phyloP scores from a whole-genome alignment of 2,888 invertebrate genomes.

The Andrena camellia region DNA sequence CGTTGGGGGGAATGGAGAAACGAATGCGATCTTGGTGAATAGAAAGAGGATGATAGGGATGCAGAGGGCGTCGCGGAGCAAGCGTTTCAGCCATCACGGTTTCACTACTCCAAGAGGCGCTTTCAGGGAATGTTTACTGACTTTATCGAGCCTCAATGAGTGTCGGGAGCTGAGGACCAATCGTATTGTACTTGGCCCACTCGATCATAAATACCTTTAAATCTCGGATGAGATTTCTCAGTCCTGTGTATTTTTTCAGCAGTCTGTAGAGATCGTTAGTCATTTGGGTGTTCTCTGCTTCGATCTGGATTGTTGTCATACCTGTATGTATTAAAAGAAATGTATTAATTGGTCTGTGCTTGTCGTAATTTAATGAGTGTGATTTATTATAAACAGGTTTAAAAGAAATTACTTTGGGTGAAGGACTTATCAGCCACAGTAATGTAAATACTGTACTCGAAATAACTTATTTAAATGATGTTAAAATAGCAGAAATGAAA shows the following conservation, averaged over 20 bases:
- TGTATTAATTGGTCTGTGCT: background rate
- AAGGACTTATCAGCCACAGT: too few species aligned
- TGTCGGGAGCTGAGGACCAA: background rate
- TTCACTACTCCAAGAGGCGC: background rate
- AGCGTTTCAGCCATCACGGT: background rate
- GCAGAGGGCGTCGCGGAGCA: background rate
- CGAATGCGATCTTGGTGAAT: background rate
- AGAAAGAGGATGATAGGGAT: background rate
- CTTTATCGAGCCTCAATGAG: background rate
- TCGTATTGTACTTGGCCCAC: background rate
- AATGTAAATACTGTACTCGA: too few species aligned
- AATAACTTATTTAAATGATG: too few species aligned
- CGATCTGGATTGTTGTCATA: conserved; percentile 96
- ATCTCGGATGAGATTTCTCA: conserved; percentile 94
- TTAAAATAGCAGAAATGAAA: too few species aligned
- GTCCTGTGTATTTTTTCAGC: conserved; percentile 95
- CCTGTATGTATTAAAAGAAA: conserved; percentile 87
- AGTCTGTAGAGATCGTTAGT: conserved; percentile 96
- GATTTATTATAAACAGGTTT: background rate
- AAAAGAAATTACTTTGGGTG: background rate
- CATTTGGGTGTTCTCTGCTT: conserved; percentile 97
- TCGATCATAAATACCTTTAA: conserved; percentile 89
- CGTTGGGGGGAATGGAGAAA: background rate
- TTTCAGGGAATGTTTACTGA: conserved; percentile 7
- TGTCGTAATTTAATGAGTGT: too few species aligned